Evolutionary conservation across 2,113 vertebrate genomes (phyloP), one percentile per base, ranked within the genome.

Genomic region (Malurus elegans): DNA sequence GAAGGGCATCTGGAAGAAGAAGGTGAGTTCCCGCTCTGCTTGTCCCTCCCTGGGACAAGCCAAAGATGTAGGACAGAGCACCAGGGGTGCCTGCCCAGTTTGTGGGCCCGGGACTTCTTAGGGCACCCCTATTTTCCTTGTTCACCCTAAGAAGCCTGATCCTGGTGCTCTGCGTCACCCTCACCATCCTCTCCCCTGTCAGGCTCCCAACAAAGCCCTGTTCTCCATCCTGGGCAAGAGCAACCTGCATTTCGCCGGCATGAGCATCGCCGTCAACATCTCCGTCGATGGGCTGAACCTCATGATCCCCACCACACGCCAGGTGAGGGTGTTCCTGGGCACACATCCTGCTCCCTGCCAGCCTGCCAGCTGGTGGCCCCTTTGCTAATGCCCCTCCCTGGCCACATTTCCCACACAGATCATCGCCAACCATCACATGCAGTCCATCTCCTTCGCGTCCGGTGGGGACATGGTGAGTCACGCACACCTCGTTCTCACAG

Each of bases 161-260:
- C 17, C 34, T 45, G 24, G 14, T 45, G 54, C 15, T 31, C 19
- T 53, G 38, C 12, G 1, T 58, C 1, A 0, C 6, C 16, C 34
- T 10, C 36, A 42, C 1, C 1, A 6, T 19, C 65, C 20, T 92
- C 23, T 81, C 28, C 31, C 21, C 15, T 10, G 0, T 23, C 65
- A 99, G 99, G 96, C 97, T 17, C 93, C 98, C 53, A 99, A 99
- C 98, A 99, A 99, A 97, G 97, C 98, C 14, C 98, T 99, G 18
- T 98, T 98, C 74, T 98, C 98, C 32, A 96, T 99, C 62, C 98
- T 99, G 97, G 99, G 99, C 72, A 99, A 99, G 87, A 99, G 98
- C 96, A 99, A 99, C 97, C 97, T 99, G 70, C 98, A 98, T 47
- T 99, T 99, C 2, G 99, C 99, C 2, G 99, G 99, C 78, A 99